Evolutionary conservation across 2,797 vertebrate genomes (phyloP), one percentile per base, ranked within the genome.

Genomic region (Malacoctenus gilli): DNA sequence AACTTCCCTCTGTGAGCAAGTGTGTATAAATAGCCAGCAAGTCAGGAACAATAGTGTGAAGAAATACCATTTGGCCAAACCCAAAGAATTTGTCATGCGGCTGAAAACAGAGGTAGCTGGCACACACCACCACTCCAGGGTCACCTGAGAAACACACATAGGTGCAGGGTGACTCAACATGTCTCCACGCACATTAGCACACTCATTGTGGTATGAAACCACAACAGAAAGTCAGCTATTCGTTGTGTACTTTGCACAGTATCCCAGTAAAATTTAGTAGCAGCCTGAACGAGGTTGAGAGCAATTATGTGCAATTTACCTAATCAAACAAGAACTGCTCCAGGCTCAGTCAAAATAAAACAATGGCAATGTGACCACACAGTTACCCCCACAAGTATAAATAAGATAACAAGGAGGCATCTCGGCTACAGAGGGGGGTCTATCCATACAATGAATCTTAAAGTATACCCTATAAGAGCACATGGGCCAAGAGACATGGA

Each of bases 21-120:
- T 32, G 14, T 40, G 1, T 42, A 8, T 50, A n/a, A 31, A 3
- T 36, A 18, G 42, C 11, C 7, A 20, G 19, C 8, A 52, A 40
- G 22, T 13, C 13, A 15, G 30, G 4, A 59, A 13, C 8, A 53
- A 19, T 1, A 31, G 1, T 40, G 28, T 48, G 28, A 30, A 65
- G 18, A 59, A 70, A 30, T 93, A 98, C 96, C 95, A 93, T 95
- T 69, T 82, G 85, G 10, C 76, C 63, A 75, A 94, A 87, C 10
- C 68, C 55, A 72, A 88, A 92, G 38, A 89, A 87, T 63, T 89
- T 90, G 82, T 92, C 90, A 68, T 85, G 84, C 48, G 92, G 86
- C 63, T 92, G 85, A 38, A 92, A 83, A 10, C 92, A 89, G 50
- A 86, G 82, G 77, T 89, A 95, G 67, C 68, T 91, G 52, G 94